Evolutionary conservation across 2,888 invertebrate genomes (phyloP).

Genomic region (Cosmopolites sordidus): DNA sequence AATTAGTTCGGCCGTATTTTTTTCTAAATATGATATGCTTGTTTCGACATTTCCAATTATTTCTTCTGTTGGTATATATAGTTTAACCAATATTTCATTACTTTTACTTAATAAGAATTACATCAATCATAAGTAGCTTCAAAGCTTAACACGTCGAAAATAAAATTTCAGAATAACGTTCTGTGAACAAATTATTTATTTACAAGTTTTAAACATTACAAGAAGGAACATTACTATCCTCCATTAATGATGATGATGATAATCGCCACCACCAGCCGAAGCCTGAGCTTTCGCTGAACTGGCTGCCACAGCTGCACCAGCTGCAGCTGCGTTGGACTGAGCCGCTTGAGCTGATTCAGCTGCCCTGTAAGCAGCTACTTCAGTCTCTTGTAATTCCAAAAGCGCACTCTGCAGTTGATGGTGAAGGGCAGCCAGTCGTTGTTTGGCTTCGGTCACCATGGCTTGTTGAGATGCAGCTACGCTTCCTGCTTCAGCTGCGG

Average conservation of each 20-base stretch:
- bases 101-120: no score
- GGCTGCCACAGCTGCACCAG: slow-evolving; percentile 27
- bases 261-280: background rate
- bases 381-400: slow-evolving; percentile 66
- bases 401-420: slow-evolving; percentile 62
- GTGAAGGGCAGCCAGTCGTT: slow-evolving; percentile 57
- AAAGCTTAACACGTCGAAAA: no score
- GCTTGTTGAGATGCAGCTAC: slow-evolving; percentile 29
- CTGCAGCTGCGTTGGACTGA: slow-evolving; percentile 66
- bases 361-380: slow-evolving; percentile 62
- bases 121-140: no score
- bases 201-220: background rate
- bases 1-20: no score
- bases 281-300: slow-evolving; percentile 5
- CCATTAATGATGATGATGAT: background rate
- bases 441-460: slow-evolving; percentile 54
- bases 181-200: background rate
- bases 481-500: slow-evolving; percentile 26
- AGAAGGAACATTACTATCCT: background rate
- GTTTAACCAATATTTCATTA: no score
- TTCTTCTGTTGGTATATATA: no score
- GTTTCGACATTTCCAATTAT: no score
- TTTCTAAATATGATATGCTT: no score
- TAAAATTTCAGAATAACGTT: no score
- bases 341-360: slow-evolving; percentile 63